These are phyloP conservation scores for Oreochromis grahami DNA, from an alignment of 2,797 vertebrate species.

Conservation along the genomic window DNA sequence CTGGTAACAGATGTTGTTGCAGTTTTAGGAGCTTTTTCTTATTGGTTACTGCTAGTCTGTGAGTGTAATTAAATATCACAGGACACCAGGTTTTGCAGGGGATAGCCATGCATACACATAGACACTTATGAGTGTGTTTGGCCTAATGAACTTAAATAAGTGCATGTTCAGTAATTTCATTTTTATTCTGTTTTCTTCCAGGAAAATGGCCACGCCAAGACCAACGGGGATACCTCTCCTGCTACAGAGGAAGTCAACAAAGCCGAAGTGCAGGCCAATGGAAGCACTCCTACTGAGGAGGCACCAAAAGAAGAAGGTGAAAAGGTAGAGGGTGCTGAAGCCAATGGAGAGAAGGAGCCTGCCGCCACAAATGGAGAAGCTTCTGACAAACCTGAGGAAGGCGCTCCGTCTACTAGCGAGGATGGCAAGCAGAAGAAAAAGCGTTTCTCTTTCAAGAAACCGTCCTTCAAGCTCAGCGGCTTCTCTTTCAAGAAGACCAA, in stretches of 20 bases:
- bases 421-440: slow-evolving; percentile 98
- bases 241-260: slow-evolving; percentile 86
- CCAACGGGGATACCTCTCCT: slow-evolving; percentile 91
- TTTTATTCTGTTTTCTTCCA: slow-evolving; percentile 32
- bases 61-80: slow-evolving; percentile 8
- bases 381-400: slow-evolving; percentile 83
- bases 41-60: slow-evolving; percentile 34
- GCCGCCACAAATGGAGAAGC: slow-evolving; percentile 84
- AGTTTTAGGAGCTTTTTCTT: slow-evolving; percentile 51
- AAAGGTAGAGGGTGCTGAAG: slow-evolving; percentile 76
- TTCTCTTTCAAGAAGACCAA: slow-evolving; percentile 98
- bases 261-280: slow-evolving; percentile 80
- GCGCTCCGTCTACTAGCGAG: slow-evolving; percentile 78
- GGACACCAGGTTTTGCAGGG: background rate
- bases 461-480: slow-evolving; percentile 94
- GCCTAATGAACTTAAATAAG: background rate
- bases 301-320: slow-evolving; percentile 71
- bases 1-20: slow-evolving; percentile 75
- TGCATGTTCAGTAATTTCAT: background rate
- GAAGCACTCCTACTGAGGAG: slow-evolving; percentile 73
- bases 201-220: slow-evolving; percentile 95
- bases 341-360: slow-evolving; percentile 74
- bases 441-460: slow-evolving; percentile 98
- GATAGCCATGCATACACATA: background rate
- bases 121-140: background rate